phyloP scores from a whole-genome alignment of 2,888 invertebrate genomes.

The Podotricha telesiphe region DNA sequence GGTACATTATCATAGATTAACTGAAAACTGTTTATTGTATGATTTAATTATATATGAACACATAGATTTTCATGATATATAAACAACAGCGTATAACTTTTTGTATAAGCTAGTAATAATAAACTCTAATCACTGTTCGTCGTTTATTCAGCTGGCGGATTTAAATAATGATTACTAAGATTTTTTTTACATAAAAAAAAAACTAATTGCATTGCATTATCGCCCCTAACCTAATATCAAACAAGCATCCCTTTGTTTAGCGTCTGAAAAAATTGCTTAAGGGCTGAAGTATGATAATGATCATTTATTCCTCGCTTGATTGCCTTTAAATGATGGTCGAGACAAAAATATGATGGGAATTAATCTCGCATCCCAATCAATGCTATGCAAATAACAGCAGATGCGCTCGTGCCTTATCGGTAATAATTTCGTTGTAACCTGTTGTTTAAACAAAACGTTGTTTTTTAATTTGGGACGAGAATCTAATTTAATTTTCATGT shows the following conservation, averaged over 20 bases:
- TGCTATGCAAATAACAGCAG: slow-evolving; percentile 79
- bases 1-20: too few species aligned
- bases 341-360: slow-evolving; percentile 81
- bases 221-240: slow-evolving; percentile 82
- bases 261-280: slow-evolving; percentile 81
- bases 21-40: too few species aligned
- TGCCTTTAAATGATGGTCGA: slow-evolving; percentile 78
- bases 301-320: slow-evolving; percentile 76
- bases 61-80: too few species aligned
- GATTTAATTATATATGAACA: too few species aligned
- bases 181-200: slow-evolving; percentile 66
- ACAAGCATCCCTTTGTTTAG: slow-evolving; percentile 81
- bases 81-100: background rate
- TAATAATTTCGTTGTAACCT: slow-evolving; percentile 60
- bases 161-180: slow-evolving; percentile 77
- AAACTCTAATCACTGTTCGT: slow-evolving; percentile 68
- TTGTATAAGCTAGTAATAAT: slow-evolving; percentile 46
- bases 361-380: slow-evolving; percentile 80
- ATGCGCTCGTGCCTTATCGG: slow-evolving; percentile 73
- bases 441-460: slow-evolving; percentile 46
- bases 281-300: slow-evolving; percentile 82
- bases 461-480: background rate
- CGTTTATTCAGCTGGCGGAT: slow-evolving; percentile 79
- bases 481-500: background rate
- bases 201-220: slow-evolving; percentile 82